phyloP scores from a whole-genome alignment of 1,140 invertebrate genomes.

The Eufriesea mexicana region DNA sequence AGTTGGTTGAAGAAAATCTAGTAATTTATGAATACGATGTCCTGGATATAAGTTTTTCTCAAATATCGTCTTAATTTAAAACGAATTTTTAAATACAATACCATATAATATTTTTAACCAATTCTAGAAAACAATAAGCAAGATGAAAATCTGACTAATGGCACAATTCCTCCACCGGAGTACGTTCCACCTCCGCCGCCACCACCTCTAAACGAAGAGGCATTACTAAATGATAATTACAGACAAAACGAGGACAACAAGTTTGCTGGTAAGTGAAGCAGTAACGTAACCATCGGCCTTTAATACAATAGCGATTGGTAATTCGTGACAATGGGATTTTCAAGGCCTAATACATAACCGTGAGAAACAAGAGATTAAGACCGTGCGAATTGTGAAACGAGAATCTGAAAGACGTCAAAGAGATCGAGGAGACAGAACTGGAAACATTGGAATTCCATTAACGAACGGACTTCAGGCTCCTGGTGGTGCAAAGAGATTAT shows the following conservation, averaged over 20 bases:
- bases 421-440: constrained; percentile 85
- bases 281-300: neutral
- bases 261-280: constrained; percentile 66
- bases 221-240: constrained; percentile 73
- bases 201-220: constrained; percentile 72
- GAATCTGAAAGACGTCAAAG: constrained; percentile 93
- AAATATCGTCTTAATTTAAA: no score
- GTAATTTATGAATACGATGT: no score
- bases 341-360: constrained; percentile 86
- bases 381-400: constrained; percentile 95
- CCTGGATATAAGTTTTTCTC: no score
- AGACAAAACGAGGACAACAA: constrained; percentile 76
- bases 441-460: constrained; percentile 82
- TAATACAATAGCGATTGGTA: neutral
- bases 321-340: neutral
- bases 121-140: constrained; percentile 65
- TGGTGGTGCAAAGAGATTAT: constrained; percentile 74
- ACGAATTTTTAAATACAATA: neutral
- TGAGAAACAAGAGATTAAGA: constrained; percentile 94
- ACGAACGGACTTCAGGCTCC: constrained; percentile 75
- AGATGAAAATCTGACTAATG: constrained; percentile 67
- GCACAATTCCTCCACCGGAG: constrained; percentile 73
- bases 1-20: no score
- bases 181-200: constrained; percentile 77
- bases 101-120: neutral